phyloP scores from a whole-genome alignment of 2,888 invertebrate genomes.

The Agrenia bidenticulata region DNA sequence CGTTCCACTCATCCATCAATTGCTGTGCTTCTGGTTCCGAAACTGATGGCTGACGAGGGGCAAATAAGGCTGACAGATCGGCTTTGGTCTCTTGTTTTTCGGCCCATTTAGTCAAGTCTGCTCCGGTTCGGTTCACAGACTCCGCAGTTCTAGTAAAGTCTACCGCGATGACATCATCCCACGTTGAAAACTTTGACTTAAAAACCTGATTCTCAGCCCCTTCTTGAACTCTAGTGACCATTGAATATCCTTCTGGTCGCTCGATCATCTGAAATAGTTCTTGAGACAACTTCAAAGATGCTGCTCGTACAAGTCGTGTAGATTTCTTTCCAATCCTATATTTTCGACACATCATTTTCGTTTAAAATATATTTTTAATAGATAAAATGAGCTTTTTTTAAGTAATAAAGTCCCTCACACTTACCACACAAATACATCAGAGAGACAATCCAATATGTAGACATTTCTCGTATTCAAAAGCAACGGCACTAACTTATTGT shows the following conservation, averaged over 20 bases:
- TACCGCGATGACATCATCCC: constrained; percentile 99
- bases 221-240: constrained; percentile 86
- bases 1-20: constrained; percentile 94
- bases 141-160: constrained; percentile 98
- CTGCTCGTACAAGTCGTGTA: constrained; percentile 88
- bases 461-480: constrained; percentile 87
- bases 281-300: constrained; percentile 93
- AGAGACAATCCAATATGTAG: constrained; percentile 91
- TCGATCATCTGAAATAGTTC: constrained; percentile 92
- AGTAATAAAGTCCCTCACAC: no score
- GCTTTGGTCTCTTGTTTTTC: constrained; percentile 86
- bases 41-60: constrained; percentile 82
- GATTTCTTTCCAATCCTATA: constrained; percentile 95
- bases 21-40: constrained; percentile 78
- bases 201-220: constrained; percentile 89
- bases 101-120: constrained; percentile 91
- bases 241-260: constrained; percentile 73
- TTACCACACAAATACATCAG: constrained; percentile 94
- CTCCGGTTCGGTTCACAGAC: constrained; percentile 93
- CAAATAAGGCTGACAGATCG: constrained; percentile 92
- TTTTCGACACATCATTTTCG: neutral
- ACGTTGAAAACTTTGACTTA: constrained; percentile 93
- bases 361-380: no score
- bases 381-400: constrained; percentile 19
- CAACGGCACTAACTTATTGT: constrained; percentile 72